Evolutionary conservation across 2,888 invertebrate species (phyloP).

Genomic region (Heliconius charithonia): DNA sequence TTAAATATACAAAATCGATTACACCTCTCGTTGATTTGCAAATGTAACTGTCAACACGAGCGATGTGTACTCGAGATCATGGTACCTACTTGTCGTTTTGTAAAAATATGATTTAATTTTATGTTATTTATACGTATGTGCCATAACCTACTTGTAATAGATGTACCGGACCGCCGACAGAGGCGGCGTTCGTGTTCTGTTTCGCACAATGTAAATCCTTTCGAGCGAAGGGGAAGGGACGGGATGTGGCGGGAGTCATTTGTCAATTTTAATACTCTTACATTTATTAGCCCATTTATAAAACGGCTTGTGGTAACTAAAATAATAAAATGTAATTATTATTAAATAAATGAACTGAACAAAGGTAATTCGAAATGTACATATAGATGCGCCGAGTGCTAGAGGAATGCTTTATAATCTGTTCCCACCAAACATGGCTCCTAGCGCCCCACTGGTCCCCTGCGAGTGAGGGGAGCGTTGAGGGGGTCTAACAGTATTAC

Average conservation of each 20-base stretch:
- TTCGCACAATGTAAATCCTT: slow-evolving; percentile 48
- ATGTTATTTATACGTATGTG: slow-evolving; percentile 73
- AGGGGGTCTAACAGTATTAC: slow-evolving; percentile 80
- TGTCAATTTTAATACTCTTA: slow-evolving; percentile 42
- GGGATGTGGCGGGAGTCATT: slow-evolving; percentile 44
- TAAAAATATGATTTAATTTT: slow-evolving; percentile 65
- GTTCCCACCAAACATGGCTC: slow-evolving; percentile 54
- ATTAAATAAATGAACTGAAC: not conserved
- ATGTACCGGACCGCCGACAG: slow-evolving; percentile 62
- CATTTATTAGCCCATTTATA: slow-evolving; percentile 19
- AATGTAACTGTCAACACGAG: slow-evolving; percentile 44
- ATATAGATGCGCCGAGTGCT: slow-evolving; percentile 36
- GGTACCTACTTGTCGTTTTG: slow-evolving; percentile 58
- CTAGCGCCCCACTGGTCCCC: slow-evolving; percentile 52
- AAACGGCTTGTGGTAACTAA: slow-evolving; percentile 22
- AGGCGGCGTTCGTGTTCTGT: slow-evolving; percentile 51
- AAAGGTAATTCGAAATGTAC: slow-evolving; percentile 26
- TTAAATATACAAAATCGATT: slow-evolving; percentile 39
- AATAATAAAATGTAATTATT: not conserved
- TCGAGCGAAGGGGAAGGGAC: slow-evolving; percentile 38
- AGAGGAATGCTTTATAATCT: slow-evolving; percentile 41
- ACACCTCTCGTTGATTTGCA: slow-evolving; percentile 44
- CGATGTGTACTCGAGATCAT: slow-evolving; percentile 54
- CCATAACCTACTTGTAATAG: slow-evolving; percentile 69
- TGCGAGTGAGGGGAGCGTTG: slow-evolving; percentile 56